Percentiles rank a stretch among this genome's conserved stretches.
Conservation (phyloP, 2,888 invertebrate genomes). For the Trachelus stipa region DNA sequence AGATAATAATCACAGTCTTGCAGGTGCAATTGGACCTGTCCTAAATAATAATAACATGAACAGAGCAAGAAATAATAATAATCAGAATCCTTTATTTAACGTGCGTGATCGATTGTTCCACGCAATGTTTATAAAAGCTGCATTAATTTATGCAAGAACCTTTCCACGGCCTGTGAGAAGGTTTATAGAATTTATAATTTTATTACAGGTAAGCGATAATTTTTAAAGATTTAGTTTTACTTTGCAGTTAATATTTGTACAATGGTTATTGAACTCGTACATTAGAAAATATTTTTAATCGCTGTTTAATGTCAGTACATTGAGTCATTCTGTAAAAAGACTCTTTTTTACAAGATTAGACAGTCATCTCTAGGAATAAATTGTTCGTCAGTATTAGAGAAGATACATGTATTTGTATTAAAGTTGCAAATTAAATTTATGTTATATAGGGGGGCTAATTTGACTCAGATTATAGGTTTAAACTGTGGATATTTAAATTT, state of each 20-base stretch:
- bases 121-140: conserved; percentile 92
- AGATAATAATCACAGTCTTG: conserved; percentile 51
- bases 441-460: no score
- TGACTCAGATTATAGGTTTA: no score
- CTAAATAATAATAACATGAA: conserved; percentile 56
- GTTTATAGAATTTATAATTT: conserved; percentile 84
- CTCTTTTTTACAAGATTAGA: no score
- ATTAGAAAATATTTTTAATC: no score
- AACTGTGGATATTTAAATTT: no score
- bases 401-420: neutral
- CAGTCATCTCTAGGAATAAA: no score
- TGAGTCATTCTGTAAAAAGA: no score
- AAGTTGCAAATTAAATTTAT: neutral
- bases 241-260: neutral
- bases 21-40: conserved; percentile 46
- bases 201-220: conserved; percentile 76
- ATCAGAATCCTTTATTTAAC: conserved; percentile 82
- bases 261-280: no score
- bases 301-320: no score
- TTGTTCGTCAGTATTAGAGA: neutral
- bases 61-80: conserved; percentile 61
- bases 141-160: conserved; percentile 90
- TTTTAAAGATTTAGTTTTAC: neutral
- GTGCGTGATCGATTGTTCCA: conserved; percentile 94
- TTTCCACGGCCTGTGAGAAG: conserved; percentile 87